A percentile compares a stretch with the other conserved stretches of the same genome.
phyloP scores from a whole-genome alignment of 2,113 vertebrate genomes.

The Percopsis transmontana region DNA sequence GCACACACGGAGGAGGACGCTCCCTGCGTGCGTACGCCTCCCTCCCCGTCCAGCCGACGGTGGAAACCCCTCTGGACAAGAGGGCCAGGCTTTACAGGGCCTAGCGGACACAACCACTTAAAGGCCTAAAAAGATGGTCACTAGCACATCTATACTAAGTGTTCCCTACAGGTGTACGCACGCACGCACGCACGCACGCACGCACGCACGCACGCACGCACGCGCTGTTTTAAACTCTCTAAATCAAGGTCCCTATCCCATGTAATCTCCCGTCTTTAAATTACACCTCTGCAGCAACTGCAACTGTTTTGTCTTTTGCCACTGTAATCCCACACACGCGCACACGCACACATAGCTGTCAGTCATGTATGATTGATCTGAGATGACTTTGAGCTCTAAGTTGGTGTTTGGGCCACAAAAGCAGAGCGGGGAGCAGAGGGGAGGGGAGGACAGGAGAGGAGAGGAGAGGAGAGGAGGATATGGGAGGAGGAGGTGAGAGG shows the following conservation, averaged over 20 bases:
- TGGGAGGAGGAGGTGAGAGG: background rate
- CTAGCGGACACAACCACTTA: constrained; percentile 46
- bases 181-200: background rate
- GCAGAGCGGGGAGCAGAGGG: background rate
- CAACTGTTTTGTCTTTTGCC: too few relatives aligned
- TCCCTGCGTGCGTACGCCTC: constrained; percentile 45
- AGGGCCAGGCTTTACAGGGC: constrained; percentile 9
- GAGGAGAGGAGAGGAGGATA: background rate
- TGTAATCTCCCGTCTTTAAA: too few relatives aligned
- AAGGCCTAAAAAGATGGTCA: constrained; percentile 3
- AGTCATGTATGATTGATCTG: background rate
- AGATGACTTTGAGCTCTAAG: background rate
- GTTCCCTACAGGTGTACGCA: background rate
- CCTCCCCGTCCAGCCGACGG: constrained; percentile 36
- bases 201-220: background rate
- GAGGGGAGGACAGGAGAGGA: constrained; percentile 1
- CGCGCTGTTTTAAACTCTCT: background rate
- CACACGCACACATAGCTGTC: background rate
- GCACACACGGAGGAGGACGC: constrained; percentile 30
- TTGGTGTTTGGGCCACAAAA: background rate
- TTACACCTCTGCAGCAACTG: too few relatives aligned
- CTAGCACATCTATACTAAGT: too few relatives aligned
- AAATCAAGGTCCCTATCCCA: too few relatives aligned
- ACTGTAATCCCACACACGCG: background rate
- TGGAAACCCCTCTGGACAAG: constrained; percentile 20